Evolutionary conservation across 30 jellyfish, hydroid and myxozoan genomes (phyloP).

Genomic region (Turritopsis rubra): DNA sequence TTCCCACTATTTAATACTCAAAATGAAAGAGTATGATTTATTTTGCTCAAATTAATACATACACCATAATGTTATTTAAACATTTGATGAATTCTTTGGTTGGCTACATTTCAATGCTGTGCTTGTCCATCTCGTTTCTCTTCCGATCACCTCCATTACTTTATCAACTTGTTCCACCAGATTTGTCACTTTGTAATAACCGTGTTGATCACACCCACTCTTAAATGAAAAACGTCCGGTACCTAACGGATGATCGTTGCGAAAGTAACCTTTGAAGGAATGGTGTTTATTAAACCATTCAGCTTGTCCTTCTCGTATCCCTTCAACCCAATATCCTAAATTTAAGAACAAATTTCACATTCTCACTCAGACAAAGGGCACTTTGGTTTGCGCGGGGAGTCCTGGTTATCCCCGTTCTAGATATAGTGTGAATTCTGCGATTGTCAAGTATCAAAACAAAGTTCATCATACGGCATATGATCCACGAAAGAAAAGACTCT

Average conservation of each 20-base stretch:
- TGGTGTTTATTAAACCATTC: conserved; percentile 37
- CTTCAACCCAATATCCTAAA: conserved; percentile 65
- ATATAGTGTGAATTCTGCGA: too few species aligned
- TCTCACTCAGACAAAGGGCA: too few species aligned
- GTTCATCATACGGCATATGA: too few species aligned
- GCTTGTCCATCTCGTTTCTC: conserved; percentile 67
- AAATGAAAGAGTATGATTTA: too few species aligned
- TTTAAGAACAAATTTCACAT: too few species aligned
- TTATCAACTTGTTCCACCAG: conserved; percentile 49
- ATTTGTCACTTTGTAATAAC: conserved; percentile 53
- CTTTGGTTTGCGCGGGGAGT: too few species aligned
- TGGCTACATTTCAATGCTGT: background rate
- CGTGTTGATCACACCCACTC: conserved; percentile 63
- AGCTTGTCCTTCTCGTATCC: conserved; percentile 56
- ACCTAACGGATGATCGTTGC: conserved; percentile 53
- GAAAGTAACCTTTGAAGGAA: conserved; percentile 47
- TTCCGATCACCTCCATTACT: conserved; percentile 56
- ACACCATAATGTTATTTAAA: too few species aligned
- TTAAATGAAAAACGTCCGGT: conserved; percentile 41
- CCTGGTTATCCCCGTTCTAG: too few species aligned
- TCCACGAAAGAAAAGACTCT: too few species aligned
- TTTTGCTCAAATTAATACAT: too few species aligned
- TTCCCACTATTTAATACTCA: too few species aligned
- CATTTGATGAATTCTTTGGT: background rate
- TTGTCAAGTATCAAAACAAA: too few species aligned